Evolutionary conservation across 92 coral and sea anemone species (phyloP), one percentile per base, ranked within the genome.

Genomic region (Phymanthus crucifer): DNA sequence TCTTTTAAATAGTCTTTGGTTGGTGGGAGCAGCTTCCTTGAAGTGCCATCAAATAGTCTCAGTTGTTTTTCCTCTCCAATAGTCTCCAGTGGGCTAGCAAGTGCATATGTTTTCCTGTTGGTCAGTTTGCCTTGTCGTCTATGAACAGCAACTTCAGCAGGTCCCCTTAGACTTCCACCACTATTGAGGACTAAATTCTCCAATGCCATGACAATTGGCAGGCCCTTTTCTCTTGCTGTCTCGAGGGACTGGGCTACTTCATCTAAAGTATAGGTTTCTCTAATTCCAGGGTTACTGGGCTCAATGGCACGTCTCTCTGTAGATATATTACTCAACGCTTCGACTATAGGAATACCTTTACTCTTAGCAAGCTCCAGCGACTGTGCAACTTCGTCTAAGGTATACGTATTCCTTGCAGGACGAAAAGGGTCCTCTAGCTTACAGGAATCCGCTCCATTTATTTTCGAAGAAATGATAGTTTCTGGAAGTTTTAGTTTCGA

Each of bases 1-100:
- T 71, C 81, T 3, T 33, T 50, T 35, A 32, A 43, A 19, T 74
- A 74, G 11, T 47, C 80, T 66, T 77, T 54, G 11, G 81, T 38
- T 76, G 87, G 34, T 6, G 93, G 87, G 43, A 90, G 40, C 56
- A 90, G 40, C 17, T 78, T 90, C 40, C 91, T 75, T 26, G 81
- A 73, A 40, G 89, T 92, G 16, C 97, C 97, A 76, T 92, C 97
- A 76, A 90, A 92, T 57, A 92, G 76, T 27, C 85, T 78, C 32
- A 92, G 75, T 64, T 90, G 92, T 16, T 76, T 78, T 3, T 80
- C 88, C 32, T 92, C 97, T 4, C 97, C 93, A 37, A 92, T 91
- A 2, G 97, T 92, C 76, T 92, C 97, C 61, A 92, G 84, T 0
- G 97, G 97, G 74, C 94, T 92, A 36, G 97, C 97, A 33, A 92